These are phyloP conservation scores for Luffia ferchaultella DNA, from an alignment of 2,888 invertebrate species.

Conservation along the genomic window DNA sequence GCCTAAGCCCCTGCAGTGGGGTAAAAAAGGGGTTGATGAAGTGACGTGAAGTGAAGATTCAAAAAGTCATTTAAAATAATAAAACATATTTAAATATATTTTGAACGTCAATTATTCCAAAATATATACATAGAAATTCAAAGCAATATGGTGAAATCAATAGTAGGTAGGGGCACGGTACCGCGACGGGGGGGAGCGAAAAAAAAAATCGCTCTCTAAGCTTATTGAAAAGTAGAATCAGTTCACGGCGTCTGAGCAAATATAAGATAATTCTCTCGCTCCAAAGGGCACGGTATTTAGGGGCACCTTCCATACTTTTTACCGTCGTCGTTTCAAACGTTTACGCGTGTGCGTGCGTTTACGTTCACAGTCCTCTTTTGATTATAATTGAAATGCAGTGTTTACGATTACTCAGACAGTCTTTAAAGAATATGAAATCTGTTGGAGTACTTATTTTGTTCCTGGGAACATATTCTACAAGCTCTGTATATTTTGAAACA, in stretches of 20 bases:
- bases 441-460: too few relatives aligned
- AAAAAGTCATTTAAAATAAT: too few relatives aligned
- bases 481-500: too few relatives aligned
- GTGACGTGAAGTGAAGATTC: too few relatives aligned
- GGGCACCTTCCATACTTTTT: constrained; percentile 40
- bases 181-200: background rate
- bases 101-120: background rate
- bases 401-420: too few relatives aligned
- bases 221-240: constrained; percentile 67
- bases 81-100: too few relatives aligned
- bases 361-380: background rate
- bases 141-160: background rate
- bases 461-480: too few relatives aligned
- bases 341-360: background rate
- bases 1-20: too few relatives aligned
- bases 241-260: constrained; percentile 64
- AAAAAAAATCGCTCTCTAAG: constrained; percentile 58
- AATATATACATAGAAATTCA: background rate
- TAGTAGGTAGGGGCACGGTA: background rate
- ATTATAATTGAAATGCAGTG: too few relatives aligned
- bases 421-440: too few relatives aligned
- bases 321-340: background rate
- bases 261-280: constrained; percentile 66
- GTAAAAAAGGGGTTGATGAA: too few relatives aligned
- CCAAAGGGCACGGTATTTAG: constrained; percentile 63